A percentile compares a stretch with the other conserved stretches of the same genome.
Evolutionary conservation across 2,888 invertebrate genomes (phyloP).

Genomic region (Nephrotoma flavescens): DNA sequence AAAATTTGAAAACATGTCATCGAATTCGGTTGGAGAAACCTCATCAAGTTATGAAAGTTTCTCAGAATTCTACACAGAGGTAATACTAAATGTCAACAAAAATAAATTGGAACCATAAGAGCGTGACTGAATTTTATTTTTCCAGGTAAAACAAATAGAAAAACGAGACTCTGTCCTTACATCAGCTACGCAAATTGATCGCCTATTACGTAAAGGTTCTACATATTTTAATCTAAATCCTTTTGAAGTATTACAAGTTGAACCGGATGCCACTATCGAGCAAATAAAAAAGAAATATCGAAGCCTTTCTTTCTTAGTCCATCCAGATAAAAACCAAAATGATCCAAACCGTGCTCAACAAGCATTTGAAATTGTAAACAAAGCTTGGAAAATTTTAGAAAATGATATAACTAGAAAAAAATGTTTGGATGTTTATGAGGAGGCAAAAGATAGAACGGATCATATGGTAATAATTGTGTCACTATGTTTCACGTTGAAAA

Average conservation of each 20-base stretch:
- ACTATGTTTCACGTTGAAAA: neutral
- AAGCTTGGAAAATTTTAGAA: slow-evolving; percentile 91
- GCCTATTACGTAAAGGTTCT: slow-evolving; percentile 88
- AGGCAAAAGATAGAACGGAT: slow-evolving; percentile 89
- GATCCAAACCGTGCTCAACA: slow-evolving; percentile 88
- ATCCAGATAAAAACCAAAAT: slow-evolving; percentile 98
- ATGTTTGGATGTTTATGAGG: slow-evolving; percentile 92
- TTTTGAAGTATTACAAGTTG: slow-evolving; percentile 77
- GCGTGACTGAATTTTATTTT: neutral
- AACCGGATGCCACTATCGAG: slow-evolving; percentile 76
- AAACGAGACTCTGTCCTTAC: slow-evolving; percentile 93
- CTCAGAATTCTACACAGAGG: slow-evolving; percentile 72
- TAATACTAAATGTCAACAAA: slow-evolving; percentile 27
- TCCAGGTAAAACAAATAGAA: slow-evolving; percentile 97
- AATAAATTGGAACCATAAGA: neutral
- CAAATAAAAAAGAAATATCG: slow-evolving; percentile 95
- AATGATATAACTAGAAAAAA: slow-evolving; percentile 85
- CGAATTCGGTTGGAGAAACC: slow-evolving; percentile 18
- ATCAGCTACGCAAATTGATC: slow-evolving; percentile 91
- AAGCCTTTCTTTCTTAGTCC: slow-evolving; percentile 90
- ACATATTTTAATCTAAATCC: slow-evolving; percentile 99
- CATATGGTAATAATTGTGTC: slow-evolving; percentile 53
- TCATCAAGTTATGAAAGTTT: slow-evolving; percentile 52
- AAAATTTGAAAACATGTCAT: neutral
- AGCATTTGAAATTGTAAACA: slow-evolving; percentile 84